Base-by-base conservation (phyloP, 2,888 invertebrate genomes). In the Argyresthia albistria region DNA sequence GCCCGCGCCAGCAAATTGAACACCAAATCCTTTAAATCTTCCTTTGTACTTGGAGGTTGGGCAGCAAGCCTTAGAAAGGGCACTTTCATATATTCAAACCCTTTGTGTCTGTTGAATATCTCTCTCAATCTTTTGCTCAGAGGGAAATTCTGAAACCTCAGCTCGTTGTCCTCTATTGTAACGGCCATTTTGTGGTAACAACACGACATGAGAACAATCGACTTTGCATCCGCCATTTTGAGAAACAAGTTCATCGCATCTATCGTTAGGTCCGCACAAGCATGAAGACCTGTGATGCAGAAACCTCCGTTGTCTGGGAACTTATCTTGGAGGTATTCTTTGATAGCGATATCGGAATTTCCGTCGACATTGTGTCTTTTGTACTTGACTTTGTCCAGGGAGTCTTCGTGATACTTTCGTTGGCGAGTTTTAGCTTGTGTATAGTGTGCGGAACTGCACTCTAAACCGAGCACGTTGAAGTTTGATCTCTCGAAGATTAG, bases 191-290 rank as follows among this genome's bases (percentile, higher is more conserved):
- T 92, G 69, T 95, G 95, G 64, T 95, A 95, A 66, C 95, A 95
- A 65, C 95, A 95, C 4, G 95, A 93, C 89, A 95, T 91, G 11
- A 94, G 80, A 46, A 92, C 84, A 16, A 94, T 68, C 12, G 89
- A 74, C 56, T 80, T 86, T 0, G 91, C 90, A 39, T 76, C 70
- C 8, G 80, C 65, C 70, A 92, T 88, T 62, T 88, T 76, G 43
- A 89, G 65, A 73, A 93, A 95, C 59, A 94, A 75, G 61, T 90
- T 87, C 50, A 93, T 88, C 8, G 93, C 91, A 53, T 89, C 88
- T 16, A 93, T 83, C 43, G 93, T 91, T 53, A 95, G 83, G 79
- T 95, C 94, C 0, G 93, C 95, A 65, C 95, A 95, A 7, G 94
- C 91, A 67, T 95, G 95, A 8, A 95, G 84, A 0, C 94, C 95